These are phyloP conservation scores for Cremastinae sp. DNA, from an alignment of 2,888 invertebrate species.

Conservation along the genomic window DNA sequence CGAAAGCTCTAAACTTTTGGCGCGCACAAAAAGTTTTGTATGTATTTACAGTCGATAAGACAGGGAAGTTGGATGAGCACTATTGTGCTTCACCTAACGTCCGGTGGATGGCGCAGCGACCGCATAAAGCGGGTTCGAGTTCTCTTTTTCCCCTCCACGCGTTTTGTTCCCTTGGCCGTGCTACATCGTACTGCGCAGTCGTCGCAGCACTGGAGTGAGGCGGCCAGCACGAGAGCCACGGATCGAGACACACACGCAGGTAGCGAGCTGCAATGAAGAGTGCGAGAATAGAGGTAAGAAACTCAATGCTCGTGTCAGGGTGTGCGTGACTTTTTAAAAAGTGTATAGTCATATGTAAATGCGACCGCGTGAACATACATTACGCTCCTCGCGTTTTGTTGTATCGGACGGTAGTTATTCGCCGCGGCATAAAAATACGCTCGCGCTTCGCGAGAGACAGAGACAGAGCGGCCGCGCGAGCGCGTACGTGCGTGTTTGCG, in stretches of 20 bases:
- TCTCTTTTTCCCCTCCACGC: neutral
- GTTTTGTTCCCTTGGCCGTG: conserved; percentile 30
- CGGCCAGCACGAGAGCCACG: conserved; percentile 33
- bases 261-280: conserved; percentile 37
- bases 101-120: too few species aligned
- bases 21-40: too few species aligned
- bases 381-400: neutral
- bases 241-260: conserved; percentile 2
- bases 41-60: too few species aligned
- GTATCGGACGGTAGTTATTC: conserved; percentile 31
- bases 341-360: conserved; percentile 14
- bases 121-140: neutral
- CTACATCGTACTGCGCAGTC: conserved; percentile 57
- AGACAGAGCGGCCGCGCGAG: conserved; percentile 19
- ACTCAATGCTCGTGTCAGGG: conserved; percentile 43
- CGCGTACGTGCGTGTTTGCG: neutral
- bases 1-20: too few species aligned
- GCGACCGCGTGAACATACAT: conserved; percentile 5
- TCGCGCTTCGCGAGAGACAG: conserved; percentile 3
- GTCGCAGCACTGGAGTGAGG: conserved; percentile 25
- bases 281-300: conserved; percentile 36
- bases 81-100: too few species aligned
- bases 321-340: conserved; percentile 15
- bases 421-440: conserved; percentile 2
- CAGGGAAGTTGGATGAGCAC: too few species aligned